Base-by-base conservation (phyloP, 2,113 vertebrate genomes). In the Pelobates fuscus region DNA sequence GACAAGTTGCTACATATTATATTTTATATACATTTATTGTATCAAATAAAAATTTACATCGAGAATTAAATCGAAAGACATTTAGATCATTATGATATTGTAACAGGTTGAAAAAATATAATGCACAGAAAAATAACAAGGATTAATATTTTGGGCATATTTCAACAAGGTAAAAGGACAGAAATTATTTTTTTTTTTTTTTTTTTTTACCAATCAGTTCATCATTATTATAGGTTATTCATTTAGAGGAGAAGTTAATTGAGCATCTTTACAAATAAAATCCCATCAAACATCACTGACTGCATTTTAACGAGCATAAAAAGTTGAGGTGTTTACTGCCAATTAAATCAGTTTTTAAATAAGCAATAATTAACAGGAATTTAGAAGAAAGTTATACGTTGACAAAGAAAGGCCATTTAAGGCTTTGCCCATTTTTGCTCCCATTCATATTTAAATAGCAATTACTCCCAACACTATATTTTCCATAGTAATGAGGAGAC, bases 391-490 rank as follows among this genome's bases (percentile, higher is more conserved):
- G 92, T 93, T 94, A 91, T 93, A 94, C 91, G 91, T 93, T 95
- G 94, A 94, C 93, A 94, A 89, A 91, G 89, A 91, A 91, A 94
- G 94, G 93, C 92, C 92, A 93, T 85, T 80, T 82, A 82, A 83
- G 91, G 92, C 92, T 90, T 82, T 92, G 92, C 91, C 87, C 91
- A 90, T 86, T 92, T 89, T 86, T 91, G 89, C 89, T 90, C 91
- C 90, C 89, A 91, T 94, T 92, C 92, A 93, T 87, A 87, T 89
- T 90, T 89, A 90, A 88, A 91, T 88, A 89, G 92, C 90, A 95
- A 95, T 95, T 95, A 94, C 89, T 84, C 86, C 88, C 91, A 95
- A 95, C 92, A 93, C 92, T 93, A 89, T 94, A 95, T 93, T 95
- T 94, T 93, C 92, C 90, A 95, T 94, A 92, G 91, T 94, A 95